Percentiles rank a stretch among this genome's conserved stretches.
Conservation (phyloP, 2,888 invertebrate genomes). For the Myopa tessellatipennis region DNA sequence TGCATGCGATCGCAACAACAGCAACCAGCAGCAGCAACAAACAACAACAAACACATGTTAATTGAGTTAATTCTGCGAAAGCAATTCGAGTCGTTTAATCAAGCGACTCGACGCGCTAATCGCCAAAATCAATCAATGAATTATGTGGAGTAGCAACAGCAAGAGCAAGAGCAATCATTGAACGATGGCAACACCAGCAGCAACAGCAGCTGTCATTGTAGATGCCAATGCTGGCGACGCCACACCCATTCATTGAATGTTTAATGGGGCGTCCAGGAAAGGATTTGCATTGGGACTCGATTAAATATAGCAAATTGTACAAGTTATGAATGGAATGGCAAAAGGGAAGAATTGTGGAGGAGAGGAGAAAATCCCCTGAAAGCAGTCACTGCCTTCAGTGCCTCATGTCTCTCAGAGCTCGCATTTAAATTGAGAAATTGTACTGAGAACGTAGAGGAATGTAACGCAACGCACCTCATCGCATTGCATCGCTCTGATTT, state of each 20-base stretch:
- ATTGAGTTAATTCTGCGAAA: conserved; percentile 38
- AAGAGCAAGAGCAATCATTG: conserved; percentile 1
- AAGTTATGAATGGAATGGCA: not conserved
- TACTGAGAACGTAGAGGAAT: not conserved
- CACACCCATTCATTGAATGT: conserved; percentile 13
- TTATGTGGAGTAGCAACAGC: conserved; percentile 23
- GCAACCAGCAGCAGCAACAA: not conserved
- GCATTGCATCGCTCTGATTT: not conserved
- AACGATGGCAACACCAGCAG: not conserved
- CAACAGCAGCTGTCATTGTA: not conserved
- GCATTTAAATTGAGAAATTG: not conserved
- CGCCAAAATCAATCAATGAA: conserved; percentile 37
- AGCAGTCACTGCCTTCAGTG: not conserved
- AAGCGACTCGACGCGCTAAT: conserved; percentile 34
- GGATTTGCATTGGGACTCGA: conserved; percentile 26
- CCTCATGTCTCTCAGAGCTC: not conserved
- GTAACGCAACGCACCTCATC: not conserved
- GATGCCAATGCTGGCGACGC: not conserved
- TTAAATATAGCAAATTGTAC: conserved; percentile 12
- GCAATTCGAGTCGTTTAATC: conserved; percentile 33
- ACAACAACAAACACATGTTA: conserved; percentile 30
- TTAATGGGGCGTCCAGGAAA: conserved; percentile 9
- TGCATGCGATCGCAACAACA: not conserved
- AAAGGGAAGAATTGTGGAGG: not conserved
- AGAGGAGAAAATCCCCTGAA: not conserved